Evolutionary conservation across 2,113 vertebrate species (phyloP).

Genomic region (Actenoides lindsayi): DNA sequence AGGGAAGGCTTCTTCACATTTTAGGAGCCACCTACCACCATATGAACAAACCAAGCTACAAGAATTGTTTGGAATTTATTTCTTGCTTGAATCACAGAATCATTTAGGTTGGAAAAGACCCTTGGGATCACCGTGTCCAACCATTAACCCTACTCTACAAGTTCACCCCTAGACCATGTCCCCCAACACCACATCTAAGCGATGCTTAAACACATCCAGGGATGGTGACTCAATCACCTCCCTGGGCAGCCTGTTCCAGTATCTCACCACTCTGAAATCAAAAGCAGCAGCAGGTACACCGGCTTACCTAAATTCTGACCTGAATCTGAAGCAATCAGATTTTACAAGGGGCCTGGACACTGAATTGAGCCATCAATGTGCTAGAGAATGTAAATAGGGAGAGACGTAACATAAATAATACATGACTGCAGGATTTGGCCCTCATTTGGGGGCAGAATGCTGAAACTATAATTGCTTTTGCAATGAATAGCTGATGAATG

Average conservation of each 20-base stretch:
- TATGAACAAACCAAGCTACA: background rate
- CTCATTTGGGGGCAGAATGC: slow-evolving; percentile 1
- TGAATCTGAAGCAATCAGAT: background rate
- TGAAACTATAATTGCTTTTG: slow-evolving; percentile 44
- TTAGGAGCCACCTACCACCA: background rate
- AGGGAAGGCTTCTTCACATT: background rate
- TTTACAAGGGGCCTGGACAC: background rate
- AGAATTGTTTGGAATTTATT: background rate
- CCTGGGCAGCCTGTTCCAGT: too few relatives aligned
- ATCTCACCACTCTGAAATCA: background rate
- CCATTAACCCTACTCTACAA: too few relatives aligned
- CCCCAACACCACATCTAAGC: too few relatives aligned
- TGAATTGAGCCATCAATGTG: background rate
- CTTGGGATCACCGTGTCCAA: too few relatives aligned
- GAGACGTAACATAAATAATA: slow-evolving; percentile 18
- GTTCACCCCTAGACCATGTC: too few relatives aligned
- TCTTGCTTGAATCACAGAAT: background rate
- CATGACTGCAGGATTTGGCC: background rate
- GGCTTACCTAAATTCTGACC: background rate
- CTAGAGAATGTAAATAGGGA: background rate
- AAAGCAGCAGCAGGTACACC: background rate
- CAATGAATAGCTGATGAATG: slow-evolving; percentile 46
- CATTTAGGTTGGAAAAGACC: too few relatives aligned
- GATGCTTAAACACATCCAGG: too few relatives aligned
- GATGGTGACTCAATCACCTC: too few relatives aligned